Conservation (phyloP, 1,140 invertebrate genomes). For the Euura saliciscinereae region DNA sequence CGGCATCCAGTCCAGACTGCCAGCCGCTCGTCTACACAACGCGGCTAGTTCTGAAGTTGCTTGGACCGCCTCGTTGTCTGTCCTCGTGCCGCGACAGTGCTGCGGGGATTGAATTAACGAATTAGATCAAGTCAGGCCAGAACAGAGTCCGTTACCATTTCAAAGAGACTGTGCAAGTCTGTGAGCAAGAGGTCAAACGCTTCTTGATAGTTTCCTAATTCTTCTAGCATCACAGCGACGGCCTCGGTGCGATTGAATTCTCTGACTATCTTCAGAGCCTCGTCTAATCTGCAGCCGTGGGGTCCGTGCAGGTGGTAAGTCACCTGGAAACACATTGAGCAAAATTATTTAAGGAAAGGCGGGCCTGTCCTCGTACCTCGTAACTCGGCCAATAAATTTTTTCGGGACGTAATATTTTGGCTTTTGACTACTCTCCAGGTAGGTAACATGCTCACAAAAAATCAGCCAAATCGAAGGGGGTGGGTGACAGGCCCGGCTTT, state of each 20-base stretch:
- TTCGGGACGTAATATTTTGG: too few relatives aligned
- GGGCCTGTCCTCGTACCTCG: too few relatives aligned
- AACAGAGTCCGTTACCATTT: constrained; percentile 31
- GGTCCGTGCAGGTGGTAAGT: constrained; percentile 46
- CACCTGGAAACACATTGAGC: constrained; percentile 36
- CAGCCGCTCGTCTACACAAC: constrained; percentile 53
- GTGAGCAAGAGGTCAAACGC: constrained; percentile 51
- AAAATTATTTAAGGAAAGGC: too few relatives aligned
- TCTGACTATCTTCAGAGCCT: constrained; percentile 50
- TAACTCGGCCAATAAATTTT: too few relatives aligned
- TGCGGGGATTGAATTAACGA: background rate
- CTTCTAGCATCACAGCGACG: constrained; percentile 53
- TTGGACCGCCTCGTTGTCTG: constrained; percentile 42
- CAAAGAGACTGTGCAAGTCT: constrained; percentile 41
- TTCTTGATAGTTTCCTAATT: constrained; percentile 54
- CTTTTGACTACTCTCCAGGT: too few relatives aligned
- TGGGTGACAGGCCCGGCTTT: too few relatives aligned
- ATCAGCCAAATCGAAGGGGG: too few relatives aligned
- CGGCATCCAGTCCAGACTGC: constrained; percentile 55
- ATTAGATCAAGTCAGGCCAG: background rate
- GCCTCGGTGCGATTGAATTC: constrained; percentile 48
- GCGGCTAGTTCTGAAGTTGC: constrained; percentile 45
- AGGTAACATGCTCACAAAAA: too few relatives aligned
- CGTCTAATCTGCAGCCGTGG: constrained; percentile 51
- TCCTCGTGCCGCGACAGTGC: constrained; percentile 30